Base-by-base conservation (phyloP, 1,140 invertebrate genomes). In the Tachypleus tridentatus region DNA sequence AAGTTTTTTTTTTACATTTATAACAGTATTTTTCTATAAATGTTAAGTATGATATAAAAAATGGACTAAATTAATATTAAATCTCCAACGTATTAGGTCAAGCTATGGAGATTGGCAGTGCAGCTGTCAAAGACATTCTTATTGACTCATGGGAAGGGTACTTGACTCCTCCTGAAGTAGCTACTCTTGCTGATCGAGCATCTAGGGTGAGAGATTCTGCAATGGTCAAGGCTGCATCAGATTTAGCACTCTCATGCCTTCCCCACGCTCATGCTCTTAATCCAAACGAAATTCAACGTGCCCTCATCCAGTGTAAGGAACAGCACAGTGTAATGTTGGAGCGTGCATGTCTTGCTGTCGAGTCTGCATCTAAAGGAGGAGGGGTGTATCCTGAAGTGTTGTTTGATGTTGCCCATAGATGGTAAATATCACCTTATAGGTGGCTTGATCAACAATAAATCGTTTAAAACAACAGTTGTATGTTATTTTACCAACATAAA, bases 111-210 rank as follows among this genome's bases (percentile, higher is more conserved):
- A 97, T 99, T 60, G 97, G 97, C 8, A 89, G 89, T 49, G 87
- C 89, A 8, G 95, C 96, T 0, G 93, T 98, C 60, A 29, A 29
- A 29, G 47, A 57, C 8, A 98, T 98, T 73, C 80, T 99, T 11
- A 97, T 98, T 58, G 93, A 97, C 69, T 97, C 93, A 0, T 99
- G 97, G 97, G 94, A 98, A 77, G 82, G 92, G 51, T 96, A 99
- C 76, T 78, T 99, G 10, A 98, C 97, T 1, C 96, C 97, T 0
- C 89, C 93, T 2, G 97, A 99, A 80, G 92, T 93, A 0, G 96
- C 91, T 0, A 88, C 87, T 62, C 90, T 99, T 71, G 95, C 97
- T 4, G 96, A 99, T 76, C 84, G 93, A 72, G 95, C 93, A 4
- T 96, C 92, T 0, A 82, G 93, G 51, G 91, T 93, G 3, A 87